These are phyloP conservation scores for Hybos culiciformis DNA, from an alignment of 2,888 invertebrate genomes.

Conservation along the genomic window DNA sequence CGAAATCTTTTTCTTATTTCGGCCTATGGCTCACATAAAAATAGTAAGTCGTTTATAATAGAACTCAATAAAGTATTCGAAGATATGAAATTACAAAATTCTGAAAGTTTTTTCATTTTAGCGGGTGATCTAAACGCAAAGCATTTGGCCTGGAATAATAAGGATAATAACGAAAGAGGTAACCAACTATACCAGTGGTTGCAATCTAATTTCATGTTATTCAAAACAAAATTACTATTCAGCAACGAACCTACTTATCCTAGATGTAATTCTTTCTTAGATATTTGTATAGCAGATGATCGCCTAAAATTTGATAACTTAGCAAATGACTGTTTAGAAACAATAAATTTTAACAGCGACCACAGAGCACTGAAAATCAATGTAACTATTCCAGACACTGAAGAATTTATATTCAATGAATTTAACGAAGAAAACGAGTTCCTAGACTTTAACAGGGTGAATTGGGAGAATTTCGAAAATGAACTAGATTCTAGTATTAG, in stretches of 20 bases:
- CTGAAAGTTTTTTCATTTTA: conserved; percentile 1
- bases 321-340: no score
- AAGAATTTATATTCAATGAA: no score
- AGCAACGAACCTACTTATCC: conserved; percentile 4
- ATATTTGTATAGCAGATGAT: conserved; percentile 5
- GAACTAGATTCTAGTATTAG: no score
- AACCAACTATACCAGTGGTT: background rate
- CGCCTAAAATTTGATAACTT: no score
- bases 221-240: conserved; percentile 1
- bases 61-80: conserved; percentile 4
- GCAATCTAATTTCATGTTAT: background rate
- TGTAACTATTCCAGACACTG: no score
- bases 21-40: background rate
- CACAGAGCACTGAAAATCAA: no score
- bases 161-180: conserved; percentile 2
- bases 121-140: conserved; percentile 5
- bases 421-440: no score
- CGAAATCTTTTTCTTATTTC: background rate
- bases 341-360: no score
- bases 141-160: conserved; percentile 3
- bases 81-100: background rate
- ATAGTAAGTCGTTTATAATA: background rate
- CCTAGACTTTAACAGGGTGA: no score
- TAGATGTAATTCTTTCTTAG: conserved; percentile 4
- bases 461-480: no score